Percentiles rank a stretch among this genome's conserved stretches.
Evolutionary conservation across 2,113 vertebrate species (phyloP).

Genomic region (Probosciger aterrimus): DNA sequence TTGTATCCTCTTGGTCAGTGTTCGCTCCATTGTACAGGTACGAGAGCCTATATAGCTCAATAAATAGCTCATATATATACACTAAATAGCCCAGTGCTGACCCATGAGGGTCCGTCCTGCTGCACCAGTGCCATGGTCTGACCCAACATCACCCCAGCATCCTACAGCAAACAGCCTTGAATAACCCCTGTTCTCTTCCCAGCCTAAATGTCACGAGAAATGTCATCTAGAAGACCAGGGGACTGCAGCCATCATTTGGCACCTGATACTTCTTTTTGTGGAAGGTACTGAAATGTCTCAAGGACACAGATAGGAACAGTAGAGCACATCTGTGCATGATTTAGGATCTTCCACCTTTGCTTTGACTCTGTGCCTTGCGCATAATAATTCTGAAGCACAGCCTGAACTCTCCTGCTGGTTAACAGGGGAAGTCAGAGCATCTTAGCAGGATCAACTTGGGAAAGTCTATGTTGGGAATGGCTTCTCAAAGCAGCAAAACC

Average conservation of each 20-base stretch:
- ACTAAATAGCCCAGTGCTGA: neutral
- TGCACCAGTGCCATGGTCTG: neutral
- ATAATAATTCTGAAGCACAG: neutral
- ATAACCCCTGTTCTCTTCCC: neutral
- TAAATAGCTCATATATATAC: neutral
- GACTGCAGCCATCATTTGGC: neutral
- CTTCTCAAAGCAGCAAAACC: neutral
- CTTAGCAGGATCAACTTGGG: neutral
- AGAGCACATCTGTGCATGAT: neutral
- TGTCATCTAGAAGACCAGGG: neutral
- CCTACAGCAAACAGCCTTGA: neutral
- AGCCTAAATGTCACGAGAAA: neutral
- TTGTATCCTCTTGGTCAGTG: neutral
- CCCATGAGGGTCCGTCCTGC: neutral
- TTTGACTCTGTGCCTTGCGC: neutral
- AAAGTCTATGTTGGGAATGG: neutral
- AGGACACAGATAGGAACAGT: neutral
- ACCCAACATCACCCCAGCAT: neutral
- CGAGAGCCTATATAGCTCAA: neutral
- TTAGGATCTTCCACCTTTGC: neutral
- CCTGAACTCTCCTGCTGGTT: neutral
- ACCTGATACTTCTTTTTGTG: neutral
- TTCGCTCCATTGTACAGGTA: neutral
- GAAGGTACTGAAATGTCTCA: neutral
- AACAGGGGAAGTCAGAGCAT: neutral